Percentiles rank a stretch among this genome's conserved stretches.
Conservation (phyloP, 2,888 invertebrate genomes). For the Cantharis flavilabris region DNA sequence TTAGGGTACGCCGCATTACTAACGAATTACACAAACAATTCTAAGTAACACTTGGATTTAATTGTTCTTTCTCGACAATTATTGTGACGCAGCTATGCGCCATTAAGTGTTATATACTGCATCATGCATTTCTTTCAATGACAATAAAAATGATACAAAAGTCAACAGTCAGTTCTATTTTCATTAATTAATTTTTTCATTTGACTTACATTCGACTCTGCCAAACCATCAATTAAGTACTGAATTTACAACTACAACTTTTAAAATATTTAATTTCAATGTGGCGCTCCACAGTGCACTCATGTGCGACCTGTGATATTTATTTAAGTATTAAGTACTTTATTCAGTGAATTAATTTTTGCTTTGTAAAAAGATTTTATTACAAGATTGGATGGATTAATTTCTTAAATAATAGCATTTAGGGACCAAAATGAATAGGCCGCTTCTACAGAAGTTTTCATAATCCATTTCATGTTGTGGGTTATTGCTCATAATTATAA, state of each 20-base stretch:
- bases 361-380: no score
- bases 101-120: conserved; percentile 1
- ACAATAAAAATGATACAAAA: background rate
- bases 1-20: conserved; percentile 55
- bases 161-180: background rate
- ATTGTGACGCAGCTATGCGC: conserved; percentile 19
- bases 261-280: background rate
- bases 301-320: background rate
- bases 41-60: conserved; percentile 56
- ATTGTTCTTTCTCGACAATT: conserved; percentile 46
- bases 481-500: background rate
- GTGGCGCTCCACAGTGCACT: background rate
- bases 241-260: background rate
- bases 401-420: background rate
- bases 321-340: no score
- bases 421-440: background rate
- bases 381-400: background rate
- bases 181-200: background rate
- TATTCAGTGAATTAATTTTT: no score
- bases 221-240: background rate
- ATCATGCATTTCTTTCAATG: background rate
- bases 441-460: background rate
- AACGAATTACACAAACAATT: conserved; percentile 49
- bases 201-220: background rate
- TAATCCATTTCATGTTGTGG: background rate